Conservation (phyloP, 2,797 vertebrate species). For the Anisognathus igniventris region DNA sequence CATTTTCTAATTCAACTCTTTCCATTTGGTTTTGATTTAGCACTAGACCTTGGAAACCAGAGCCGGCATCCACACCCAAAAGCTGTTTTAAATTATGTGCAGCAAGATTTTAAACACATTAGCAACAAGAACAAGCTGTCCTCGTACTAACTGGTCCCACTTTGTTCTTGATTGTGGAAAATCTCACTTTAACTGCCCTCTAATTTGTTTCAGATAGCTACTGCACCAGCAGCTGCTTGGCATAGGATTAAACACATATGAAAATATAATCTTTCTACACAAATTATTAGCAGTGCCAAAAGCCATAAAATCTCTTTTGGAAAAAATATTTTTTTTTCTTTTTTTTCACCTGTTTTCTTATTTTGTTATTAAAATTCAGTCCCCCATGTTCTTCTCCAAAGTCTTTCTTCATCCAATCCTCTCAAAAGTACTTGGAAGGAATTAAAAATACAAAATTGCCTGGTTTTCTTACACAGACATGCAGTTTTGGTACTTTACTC, state of each 20-base stretch:
- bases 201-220: slow-evolving; percentile 83
- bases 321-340: slow-evolving; percentile 22
- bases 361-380: not conserved
- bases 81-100: slow-evolving; percentile 81
- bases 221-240: slow-evolving; percentile 80
- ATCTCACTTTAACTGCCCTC: slow-evolving; percentile 83
- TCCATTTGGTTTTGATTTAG: slow-evolving; percentile 78
- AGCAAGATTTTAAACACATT: slow-evolving; percentile 85
- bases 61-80: slow-evolving; percentile 64
- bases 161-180: slow-evolving; percentile 89
- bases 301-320: slow-evolving; percentile 66
- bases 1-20: slow-evolving; percentile 69
- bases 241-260: slow-evolving; percentile 76
- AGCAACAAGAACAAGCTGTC: slow-evolving; percentile 84
- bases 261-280: slow-evolving; percentile 75
- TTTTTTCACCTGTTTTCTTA: not conserved
- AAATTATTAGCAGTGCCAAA: slow-evolving; percentile 73
- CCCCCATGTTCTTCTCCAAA: not conserved
- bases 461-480: not conserved
- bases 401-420: not conserved
- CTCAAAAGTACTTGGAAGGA: slow-evolving; percentile 52
- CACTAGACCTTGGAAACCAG: slow-evolving; percentile 65
- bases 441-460: slow-evolving; percentile 28
- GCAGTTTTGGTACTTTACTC: not conserved
- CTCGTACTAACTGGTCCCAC: slow-evolving; percentile 77